Evolutionary conservation across 2,888 invertebrate genomes (phyloP), one percentile per base, ranked within the genome.

Genomic region (Tenthredo notha): DNA sequence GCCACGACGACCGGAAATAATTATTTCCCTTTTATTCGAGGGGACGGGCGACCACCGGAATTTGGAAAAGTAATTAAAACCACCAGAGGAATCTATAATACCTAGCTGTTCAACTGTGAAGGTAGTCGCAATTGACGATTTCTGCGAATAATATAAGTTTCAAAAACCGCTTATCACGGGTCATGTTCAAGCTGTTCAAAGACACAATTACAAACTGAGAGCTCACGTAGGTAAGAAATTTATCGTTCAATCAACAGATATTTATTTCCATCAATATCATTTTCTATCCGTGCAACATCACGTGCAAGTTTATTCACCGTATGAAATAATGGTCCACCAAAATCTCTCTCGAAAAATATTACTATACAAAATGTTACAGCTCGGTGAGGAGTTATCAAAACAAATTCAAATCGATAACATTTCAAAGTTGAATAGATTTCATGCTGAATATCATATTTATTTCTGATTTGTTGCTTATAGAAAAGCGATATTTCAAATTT

Each of bases 11-110:
- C 54, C 77, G 50, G 77, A 77, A 54, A 77, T 77, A 77, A 77
- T 77, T 77, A 77, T 77, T 54, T 77, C 77, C 77, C 54, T 54
- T 54, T 77, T 54, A 77, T 33, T 29, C 50, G 33, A 29, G 6
- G n/a, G 25, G 21, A 50, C n/a, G 77, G 29, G 33, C 77, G 50
- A 50, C 77, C 33, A 18, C 18, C 50, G 77, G 54, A 50, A 77
- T 77, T 77, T 77, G 29, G 18, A 77, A 77, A 77, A 77, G 77
- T 77, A 77, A 77, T 77, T 77, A 77, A 77, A 77, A 50, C 77
- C 77, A 77, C 33, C 21, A 10, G 54, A 50, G 54, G 77, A 77
- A 54, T 18, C 47, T 77, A 77, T 77, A 77, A 77, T 50, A 77
- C 9, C 33, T 50, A 74, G 5, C 33, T 67, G 67, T 33, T 67